Conservation (phyloP, 2,888 invertebrate species). For the Anthophora plumipes region DNA sequence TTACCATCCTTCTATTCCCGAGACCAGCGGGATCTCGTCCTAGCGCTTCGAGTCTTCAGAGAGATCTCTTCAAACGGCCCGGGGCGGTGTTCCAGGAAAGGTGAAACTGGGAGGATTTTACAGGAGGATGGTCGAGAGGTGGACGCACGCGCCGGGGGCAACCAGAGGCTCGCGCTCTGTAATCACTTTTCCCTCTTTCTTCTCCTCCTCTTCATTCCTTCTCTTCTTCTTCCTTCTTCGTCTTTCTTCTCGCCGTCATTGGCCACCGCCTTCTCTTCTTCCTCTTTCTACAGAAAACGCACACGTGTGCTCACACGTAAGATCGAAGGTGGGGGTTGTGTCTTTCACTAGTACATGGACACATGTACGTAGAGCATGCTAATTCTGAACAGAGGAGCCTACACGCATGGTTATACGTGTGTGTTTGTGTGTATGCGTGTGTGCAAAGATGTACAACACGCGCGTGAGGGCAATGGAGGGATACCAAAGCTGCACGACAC, state of each 20-base stretch:
- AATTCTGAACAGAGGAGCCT: slow-evolving; percentile 74
- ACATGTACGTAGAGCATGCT: slow-evolving; percentile 73
- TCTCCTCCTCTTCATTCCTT: slow-evolving; percentile 15
- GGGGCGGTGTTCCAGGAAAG: slow-evolving; percentile 69
- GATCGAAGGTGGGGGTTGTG: slow-evolving; percentile 32
- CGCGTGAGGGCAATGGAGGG: slow-evolving; percentile 57
- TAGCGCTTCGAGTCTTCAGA: slow-evolving; percentile 52
- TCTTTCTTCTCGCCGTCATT: not conserved
- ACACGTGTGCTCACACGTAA: slow-evolving; percentile 65
- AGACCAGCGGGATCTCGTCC: slow-evolving; percentile 21
- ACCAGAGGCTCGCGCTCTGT: slow-evolving; percentile 83
- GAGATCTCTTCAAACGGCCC: slow-evolving; percentile 65
- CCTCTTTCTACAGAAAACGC: slow-evolving; percentile 44
- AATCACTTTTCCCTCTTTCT: slow-evolving; percentile 80
- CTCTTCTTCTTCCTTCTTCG: not conserved
- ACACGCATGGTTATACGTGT: slow-evolving; percentile 40
- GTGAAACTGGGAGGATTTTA: slow-evolving; percentile 68
- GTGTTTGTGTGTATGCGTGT: slow-evolving; percentile 70
- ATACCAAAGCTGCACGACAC: slow-evolving; percentile 70
- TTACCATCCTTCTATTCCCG: slow-evolving; percentile 44
- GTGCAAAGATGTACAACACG: slow-evolving; percentile 56
- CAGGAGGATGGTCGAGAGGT: slow-evolving; percentile 72
- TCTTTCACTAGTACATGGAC: slow-evolving; percentile 52
- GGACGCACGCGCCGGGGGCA: slow-evolving; percentile 84
- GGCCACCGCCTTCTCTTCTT: slow-evolving; percentile 3